Percentiles rank a stretch among this genome's conserved stretches.
Conservation (phyloP, 2,888 invertebrate species). For the Alloscopus bannaensis region DNA sequence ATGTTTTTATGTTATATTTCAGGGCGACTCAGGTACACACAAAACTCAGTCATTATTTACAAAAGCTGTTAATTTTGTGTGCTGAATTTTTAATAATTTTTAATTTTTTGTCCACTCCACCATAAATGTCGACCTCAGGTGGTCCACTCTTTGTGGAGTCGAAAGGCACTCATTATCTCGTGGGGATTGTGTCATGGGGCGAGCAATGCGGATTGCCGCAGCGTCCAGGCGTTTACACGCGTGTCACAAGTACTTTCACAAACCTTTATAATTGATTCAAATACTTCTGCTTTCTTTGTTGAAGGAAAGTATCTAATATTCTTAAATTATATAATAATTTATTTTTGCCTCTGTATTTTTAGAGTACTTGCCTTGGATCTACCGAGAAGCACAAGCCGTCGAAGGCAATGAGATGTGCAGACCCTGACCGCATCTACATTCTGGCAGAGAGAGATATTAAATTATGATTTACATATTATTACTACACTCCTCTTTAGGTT, state of each 20-base stretch:
- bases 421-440: background rate
- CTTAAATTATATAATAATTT: slow-evolving; percentile 7
- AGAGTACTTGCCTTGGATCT: slow-evolving; percentile 56
- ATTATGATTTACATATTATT: no score
- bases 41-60: background rate
- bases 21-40: slow-evolving; percentile 46
- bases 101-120: no score
- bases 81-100: no score
- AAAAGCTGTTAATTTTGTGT: no score
- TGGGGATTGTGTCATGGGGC: slow-evolving; percentile 70
- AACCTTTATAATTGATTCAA: background rate
- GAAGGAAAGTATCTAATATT: background rate
- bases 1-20: background rate
- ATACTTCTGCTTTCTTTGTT: background rate
- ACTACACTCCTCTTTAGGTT: no score
- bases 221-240: slow-evolving; percentile 57
- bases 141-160: slow-evolving; percentile 62
- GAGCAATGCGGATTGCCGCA: slow-evolving; percentile 55
- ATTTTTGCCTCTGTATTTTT: slow-evolving; percentile 3
- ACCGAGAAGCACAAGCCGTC: background rate
- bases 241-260: slow-evolving; percentile 43
- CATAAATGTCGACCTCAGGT: slow-evolving; percentile 17
- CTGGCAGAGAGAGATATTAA: background rate
- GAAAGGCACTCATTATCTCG: slow-evolving; percentile 31
- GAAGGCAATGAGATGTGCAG: slow-evolving; percentile 16